Evolutionary conservation across 2,797 vertebrate species (phyloP).

Genomic region (Chromis chromis): DNA sequence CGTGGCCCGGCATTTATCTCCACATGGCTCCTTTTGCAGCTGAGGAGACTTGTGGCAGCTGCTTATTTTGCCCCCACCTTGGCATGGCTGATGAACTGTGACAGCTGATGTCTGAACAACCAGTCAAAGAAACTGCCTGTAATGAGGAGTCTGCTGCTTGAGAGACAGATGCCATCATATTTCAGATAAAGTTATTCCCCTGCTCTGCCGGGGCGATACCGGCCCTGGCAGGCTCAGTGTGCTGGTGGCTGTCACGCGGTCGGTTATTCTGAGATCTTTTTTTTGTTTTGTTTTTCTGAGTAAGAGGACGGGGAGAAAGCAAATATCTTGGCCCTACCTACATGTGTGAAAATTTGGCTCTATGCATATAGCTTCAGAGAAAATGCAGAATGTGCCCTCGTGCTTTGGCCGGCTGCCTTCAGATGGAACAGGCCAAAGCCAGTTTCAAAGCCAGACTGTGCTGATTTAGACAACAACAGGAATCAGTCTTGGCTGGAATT

Average conservation of each 20-base stretch:
- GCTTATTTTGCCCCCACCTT: conserved; percentile 78
- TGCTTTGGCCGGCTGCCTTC: conserved; percentile 20
- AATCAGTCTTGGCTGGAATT: conserved; percentile 29
- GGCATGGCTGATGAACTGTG: conserved; percentile 81
- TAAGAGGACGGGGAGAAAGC: not conserved
- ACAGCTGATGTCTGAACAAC: conserved; percentile 83
- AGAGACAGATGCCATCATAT: conserved; percentile 84
- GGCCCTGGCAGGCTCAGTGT: conserved; percentile 57
- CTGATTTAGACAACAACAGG: conserved; percentile 33
- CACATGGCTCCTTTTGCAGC: conserved; percentile 61
- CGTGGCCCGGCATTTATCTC: conserved; percentile 68
- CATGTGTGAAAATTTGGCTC: conserved; percentile 28
- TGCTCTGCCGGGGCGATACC: conserved; percentile 33
- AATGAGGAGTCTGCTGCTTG: conserved; percentile 82
- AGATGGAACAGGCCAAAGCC: conserved; percentile 23
- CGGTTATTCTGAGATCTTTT: conserved; percentile 63
- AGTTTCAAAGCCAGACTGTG: conserved; percentile 31
- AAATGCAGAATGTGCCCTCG: conserved; percentile 34
- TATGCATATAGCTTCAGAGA: conserved; percentile 37
- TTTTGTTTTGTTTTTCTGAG: conserved; percentile 47
- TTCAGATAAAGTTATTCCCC: conserved; percentile 81
- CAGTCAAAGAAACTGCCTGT: conserved; percentile 82
- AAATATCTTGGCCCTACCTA: conserved; percentile 15
- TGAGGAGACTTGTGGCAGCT: conserved; percentile 76
- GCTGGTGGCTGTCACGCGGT: conserved; percentile 58